phyloP scores from a whole-genome alignment of 2,797 vertebrate genomes.

The Pangasius djambal region DNA sequence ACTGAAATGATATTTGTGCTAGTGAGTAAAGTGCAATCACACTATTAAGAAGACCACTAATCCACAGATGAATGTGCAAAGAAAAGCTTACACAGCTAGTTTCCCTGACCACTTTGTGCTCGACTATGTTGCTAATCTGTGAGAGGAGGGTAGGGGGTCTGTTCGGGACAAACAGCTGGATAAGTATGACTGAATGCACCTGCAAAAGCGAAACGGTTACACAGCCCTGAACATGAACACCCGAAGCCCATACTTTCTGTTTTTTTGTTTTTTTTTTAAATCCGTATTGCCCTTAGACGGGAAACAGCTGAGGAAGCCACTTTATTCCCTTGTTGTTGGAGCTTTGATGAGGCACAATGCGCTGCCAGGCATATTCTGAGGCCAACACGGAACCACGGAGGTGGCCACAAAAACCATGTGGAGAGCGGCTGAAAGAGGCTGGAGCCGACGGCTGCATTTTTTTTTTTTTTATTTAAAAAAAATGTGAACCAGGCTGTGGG shows the following conservation, averaged over 20 bases:
- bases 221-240: constrained; percentile 31
- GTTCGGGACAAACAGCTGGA: constrained; percentile 36
- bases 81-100: not conserved
- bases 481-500: constrained; percentile 64
- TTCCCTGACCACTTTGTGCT: not conserved
- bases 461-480: constrained; percentile 57
- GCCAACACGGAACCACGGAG: constrained; percentile 62
- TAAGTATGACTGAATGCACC: constrained; percentile 37
- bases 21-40: not conserved
- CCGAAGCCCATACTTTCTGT: constrained; percentile 54
- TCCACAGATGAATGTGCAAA: not conserved
- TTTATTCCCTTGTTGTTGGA: constrained; percentile 60
- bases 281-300: constrained; percentile 50
- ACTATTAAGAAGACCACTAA: constrained; percentile 4
- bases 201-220: constrained; percentile 41
- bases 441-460: constrained; percentile 62
- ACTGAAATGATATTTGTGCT: not conserved
- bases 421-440: constrained; percentile 65
- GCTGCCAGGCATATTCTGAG: constrained; percentile 74
- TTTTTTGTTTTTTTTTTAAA: constrained; percentile 18
- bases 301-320: constrained; percentile 67
- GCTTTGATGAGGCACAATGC: constrained; percentile 63
- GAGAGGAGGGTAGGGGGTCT: not conserved
- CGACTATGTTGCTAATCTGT: constrained; percentile 14
- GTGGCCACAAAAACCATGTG: constrained; percentile 68